Evolutionary conservation across 2,113 vertebrate species (phyloP).

Genomic region (Blennius ocellaris): DNA sequence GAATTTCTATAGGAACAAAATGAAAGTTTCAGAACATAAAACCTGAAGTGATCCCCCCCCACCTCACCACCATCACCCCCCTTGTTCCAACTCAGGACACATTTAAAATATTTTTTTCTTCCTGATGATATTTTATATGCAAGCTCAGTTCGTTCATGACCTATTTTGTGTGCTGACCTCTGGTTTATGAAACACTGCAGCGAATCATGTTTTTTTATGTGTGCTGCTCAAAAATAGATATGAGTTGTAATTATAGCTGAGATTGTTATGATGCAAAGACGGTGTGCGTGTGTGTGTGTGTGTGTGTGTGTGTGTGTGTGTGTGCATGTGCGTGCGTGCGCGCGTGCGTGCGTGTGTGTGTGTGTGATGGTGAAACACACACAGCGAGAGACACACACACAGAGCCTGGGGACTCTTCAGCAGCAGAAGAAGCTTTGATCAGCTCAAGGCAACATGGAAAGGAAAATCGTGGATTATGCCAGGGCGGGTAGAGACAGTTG

Average conservation of each 20-base stretch:
- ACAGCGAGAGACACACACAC: background rate
- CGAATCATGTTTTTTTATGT: constrained; percentile 23
- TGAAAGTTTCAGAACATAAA: background rate
- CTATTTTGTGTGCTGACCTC: constrained; percentile 32
- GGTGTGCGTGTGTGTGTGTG: background rate
- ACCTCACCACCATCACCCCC: too few relatives aligned
- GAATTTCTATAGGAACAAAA: background rate
- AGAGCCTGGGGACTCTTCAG: constrained; percentile 23
- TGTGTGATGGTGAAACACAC: background rate
- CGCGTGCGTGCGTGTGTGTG: background rate
- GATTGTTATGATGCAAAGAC: constrained; percentile 32
- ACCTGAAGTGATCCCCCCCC: constrained; percentile 5
- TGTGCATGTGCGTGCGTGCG: background rate
- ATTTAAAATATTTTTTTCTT: background rate
- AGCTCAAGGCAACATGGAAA: constrained; percentile 41
- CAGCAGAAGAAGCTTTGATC: constrained; percentile 53
- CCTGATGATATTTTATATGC: constrained; percentile 1
- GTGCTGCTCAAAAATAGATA: constrained; percentile 19
- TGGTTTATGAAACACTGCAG: constrained; percentile 35
- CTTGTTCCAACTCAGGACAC: background rate
- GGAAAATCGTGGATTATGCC: constrained; percentile 23
- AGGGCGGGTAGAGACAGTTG: background rate
- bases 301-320: background rate
- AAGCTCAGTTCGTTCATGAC: background rate
- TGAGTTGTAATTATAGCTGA: constrained; percentile 31